Evolutionary conservation across 2,113 vertebrate species (phyloP), one percentile per base, ranked within the genome.

Genomic region (Gopherus flavomarginatus): DNA sequence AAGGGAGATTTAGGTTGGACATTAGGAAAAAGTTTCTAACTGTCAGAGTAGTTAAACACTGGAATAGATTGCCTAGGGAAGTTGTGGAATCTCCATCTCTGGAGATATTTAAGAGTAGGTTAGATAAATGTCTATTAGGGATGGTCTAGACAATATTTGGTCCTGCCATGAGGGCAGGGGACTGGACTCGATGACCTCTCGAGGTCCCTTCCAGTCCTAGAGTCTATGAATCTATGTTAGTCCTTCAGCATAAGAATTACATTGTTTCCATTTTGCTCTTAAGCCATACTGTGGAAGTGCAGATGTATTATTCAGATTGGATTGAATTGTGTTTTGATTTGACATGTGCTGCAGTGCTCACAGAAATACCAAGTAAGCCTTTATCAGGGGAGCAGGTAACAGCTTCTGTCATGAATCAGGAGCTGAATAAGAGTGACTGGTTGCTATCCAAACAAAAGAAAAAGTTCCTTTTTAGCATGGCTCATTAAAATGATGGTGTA

Each of bases 301-400:
- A 89, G 81, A 77, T 80, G 35, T 80, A 26, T 91, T 91, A 77
- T 85, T 91, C 86, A 95, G 81, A 90, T 83, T 88, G 69, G 79
- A 69, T 83, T 81, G 47, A 92, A 56, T 56, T 87, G 21, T 77
- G 38, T 86, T 94, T 93, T 90, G 56, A 52, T 95, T 88, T 95
- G 69, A 79, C 72, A 38, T 11, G 75, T 53, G 38, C 65, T 81
- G 44, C 38, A 31, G 75, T 80, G n/a, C 75, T 88, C 81, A 52
- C 49, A 5, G 9, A 90, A 94, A 89, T 87, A 93, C 42, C 57
- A 54, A 81, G 14, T 81, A 78, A 95, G 42, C 52, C 38, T 89
- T 90, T 91, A 54, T 49, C 44, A 54, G 59, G 81, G 31, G 65
- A 91, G 62, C 49, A 85, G 90, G 50, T 90, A 53, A 80, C n/a